Evolutionary conservation across 2,888 invertebrate genomes (phyloP).

Genomic region (Agrotis ipsilon): DNA sequence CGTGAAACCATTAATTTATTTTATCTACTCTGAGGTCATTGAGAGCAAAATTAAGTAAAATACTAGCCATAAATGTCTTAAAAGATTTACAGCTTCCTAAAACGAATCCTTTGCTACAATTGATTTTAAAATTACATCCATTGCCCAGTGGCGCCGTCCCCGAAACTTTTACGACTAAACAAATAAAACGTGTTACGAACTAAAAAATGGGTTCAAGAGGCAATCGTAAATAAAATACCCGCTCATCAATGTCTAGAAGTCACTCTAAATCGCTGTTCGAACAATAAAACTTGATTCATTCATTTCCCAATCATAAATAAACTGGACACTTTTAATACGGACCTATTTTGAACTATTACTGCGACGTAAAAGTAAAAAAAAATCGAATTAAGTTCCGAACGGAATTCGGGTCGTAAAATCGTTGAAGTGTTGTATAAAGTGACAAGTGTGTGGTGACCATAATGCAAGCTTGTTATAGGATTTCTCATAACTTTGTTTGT

Average conservation of each 20-base stretch:
- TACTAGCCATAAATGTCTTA: slow-evolving; percentile 41
- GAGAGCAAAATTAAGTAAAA: slow-evolving; percentile 47
- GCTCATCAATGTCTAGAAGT: slow-evolving; percentile 80
- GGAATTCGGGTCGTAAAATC: slow-evolving; percentile 75
- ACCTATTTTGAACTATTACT: slow-evolving; percentile 88
- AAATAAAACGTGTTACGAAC: slow-evolving; percentile 75
- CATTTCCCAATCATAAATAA: slow-evolving; percentile 81
- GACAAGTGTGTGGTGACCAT: slow-evolving; percentile 73
- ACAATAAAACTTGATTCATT: slow-evolving; percentile 86
- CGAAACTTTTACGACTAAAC: slow-evolving; percentile 71
- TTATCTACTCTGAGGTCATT: slow-evolving; percentile 38
- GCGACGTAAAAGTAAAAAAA: slow-evolving; percentile 79
- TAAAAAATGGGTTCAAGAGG: slow-evolving; percentile 85
- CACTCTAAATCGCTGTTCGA: slow-evolving; percentile 77
- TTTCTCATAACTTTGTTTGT: too few relatives aligned
- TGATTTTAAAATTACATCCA: slow-evolving; percentile 62
- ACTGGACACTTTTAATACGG: slow-evolving; percentile 84
- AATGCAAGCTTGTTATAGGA: background rate
- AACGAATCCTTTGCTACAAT: slow-evolving; percentile 58
- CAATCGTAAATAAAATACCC: slow-evolving; percentile 79
- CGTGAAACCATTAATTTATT: slow-evolving; percentile 14
- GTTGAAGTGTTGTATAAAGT: slow-evolving; percentile 73
- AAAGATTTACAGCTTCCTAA: slow-evolving; percentile 54
- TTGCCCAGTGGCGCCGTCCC: slow-evolving; percentile 73
- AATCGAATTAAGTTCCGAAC: slow-evolving; percentile 76